Evolutionary conservation across 1,140 invertebrate genomes (phyloP), one percentile per base, ranked within the genome.

Genomic region (Nymphalis io): DNA sequence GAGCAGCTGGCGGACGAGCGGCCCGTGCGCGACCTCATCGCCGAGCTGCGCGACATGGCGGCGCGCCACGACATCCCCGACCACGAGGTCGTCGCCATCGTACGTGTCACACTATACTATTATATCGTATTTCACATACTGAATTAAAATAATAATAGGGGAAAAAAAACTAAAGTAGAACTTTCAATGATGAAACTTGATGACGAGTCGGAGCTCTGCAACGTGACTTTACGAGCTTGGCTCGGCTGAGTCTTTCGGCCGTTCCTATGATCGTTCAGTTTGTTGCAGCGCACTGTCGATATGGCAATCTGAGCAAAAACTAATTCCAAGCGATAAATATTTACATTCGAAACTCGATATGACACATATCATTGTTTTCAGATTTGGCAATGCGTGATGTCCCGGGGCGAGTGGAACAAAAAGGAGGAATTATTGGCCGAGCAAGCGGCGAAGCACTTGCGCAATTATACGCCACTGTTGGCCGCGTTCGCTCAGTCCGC

Each of bases 361-460:
- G 48, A 53, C 15, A 21, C 3, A 20, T 15, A 12, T 3, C 13
- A 13, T 11, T 21, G 20, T 20, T 46, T 20, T 38, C 39, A 96
- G 95, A 95, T 98, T 81, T 99, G 98, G 98, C 95, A 94, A 75
- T 97, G 96, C 70, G 95, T 99, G 75, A 99, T 99, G 98, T 94
- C 95, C 63, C 95, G 96, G 77, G 96, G 97, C 48, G 98, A 99
- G 92, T 99, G 98, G 98, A 99, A 98, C 91, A 99, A 99, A 92
- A 99, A 99, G 90, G 98, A 99, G 92, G 98, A 99, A 90, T 92
- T 99, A 68, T 95, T 99, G 69, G 97, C 97, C 72, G 98, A 98
- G 85, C 98, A 98, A 92, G 97, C 97, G 51, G 93, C 98, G 18
- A 97, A 98, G 89, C 97, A 98, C 92, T 92, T 98, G 69, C 96